Evolutionary conservation across 2,797 vertebrate genomes (phyloP), one percentile per base, ranked within the genome.

Genomic region (Micromesistius poutassou): DNA sequence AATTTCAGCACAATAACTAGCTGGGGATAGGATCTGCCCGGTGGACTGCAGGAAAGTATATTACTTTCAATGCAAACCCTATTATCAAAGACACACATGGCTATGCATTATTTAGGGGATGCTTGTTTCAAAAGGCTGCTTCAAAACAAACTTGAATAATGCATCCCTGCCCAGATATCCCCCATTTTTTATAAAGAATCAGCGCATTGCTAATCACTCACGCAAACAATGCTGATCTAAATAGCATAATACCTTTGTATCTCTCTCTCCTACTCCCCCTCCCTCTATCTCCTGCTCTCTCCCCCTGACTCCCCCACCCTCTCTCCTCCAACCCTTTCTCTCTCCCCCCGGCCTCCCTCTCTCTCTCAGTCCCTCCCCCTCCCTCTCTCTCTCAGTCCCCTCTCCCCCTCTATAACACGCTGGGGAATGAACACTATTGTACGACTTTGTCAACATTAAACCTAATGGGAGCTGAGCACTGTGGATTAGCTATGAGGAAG

Each of bases 91-190:
- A 94, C 90, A 91, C 91, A 90, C 87, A 89, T 87, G 88, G 70
- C 70, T 90, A 93, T 95, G 85, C 91, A 95, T 95, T 94, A 95
- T 95, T 94, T 93, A 95, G 87, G 81, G 76, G 81, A 90, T 81
- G 87, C 87, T 86, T 85, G 85, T 90, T 93, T 91, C 89, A 91
- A 89, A 90, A 89, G 84, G 83, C 91, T 86, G 86, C 84, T 91
- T 93, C 89, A 91, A 93, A 93, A 94, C 90, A 91, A 91, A 90
- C 85, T 91, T 94, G 90, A 93, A 94, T 94, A 93, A 95, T 94
- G 92, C 88, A 93, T 91, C 81, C 83, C 88, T 28, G 9, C 62
- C 25, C 10, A 28, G 25, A 28, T 12, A 68, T 30, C 25, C 62
- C 25, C 7, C n/a, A 68, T 68, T 68, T 68, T 28, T 68, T 62